phyloP scores from a whole-genome alignment of 2,113 vertebrate genomes.

The Labeo catla region DNA sequence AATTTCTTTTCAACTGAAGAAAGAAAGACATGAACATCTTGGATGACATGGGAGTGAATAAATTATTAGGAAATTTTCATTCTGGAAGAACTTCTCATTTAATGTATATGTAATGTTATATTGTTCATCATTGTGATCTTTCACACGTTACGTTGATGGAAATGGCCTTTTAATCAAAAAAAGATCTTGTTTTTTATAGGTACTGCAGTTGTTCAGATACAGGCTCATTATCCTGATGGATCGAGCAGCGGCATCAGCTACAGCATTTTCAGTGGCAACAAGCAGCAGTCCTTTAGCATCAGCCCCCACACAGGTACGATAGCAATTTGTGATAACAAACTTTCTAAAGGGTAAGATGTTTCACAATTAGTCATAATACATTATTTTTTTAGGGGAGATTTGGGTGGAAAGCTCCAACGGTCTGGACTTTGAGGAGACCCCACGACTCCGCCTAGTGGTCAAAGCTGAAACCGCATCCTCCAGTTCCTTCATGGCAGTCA shows the following conservation, averaged over 20 bases:
- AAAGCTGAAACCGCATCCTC: conserved; percentile 88
- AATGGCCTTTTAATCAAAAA: neutral
- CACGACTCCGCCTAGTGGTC: conserved; percentile 89
- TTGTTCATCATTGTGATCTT: neutral
- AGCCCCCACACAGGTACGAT: conserved; percentile 84
- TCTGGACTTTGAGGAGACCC: conserved; percentile 88
- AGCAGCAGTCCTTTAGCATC: conserved; percentile 84
- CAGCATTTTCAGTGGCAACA: conserved; percentile 93
- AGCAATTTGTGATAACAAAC: neutral
- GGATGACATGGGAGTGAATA: no score
- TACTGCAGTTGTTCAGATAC: conserved; percentile 81
- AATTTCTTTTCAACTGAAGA: no score
- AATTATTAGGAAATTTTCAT: no score
- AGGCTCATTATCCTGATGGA: conserved; percentile 82
- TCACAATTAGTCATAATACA: neutral
- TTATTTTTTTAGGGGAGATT: conserved; percentile 81
- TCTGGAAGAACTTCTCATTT: no score
- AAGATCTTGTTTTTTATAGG: conserved; percentile 70
- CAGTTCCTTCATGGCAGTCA: conserved; percentile 87
- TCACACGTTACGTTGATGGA: neutral
- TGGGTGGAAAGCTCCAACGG: conserved; percentile 82
- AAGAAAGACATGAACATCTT: no score
- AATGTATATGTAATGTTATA: no score
- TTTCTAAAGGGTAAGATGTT: neutral
- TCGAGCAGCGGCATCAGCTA: conserved; percentile 86